A percentile compares a stretch with the other conserved stretches of the same genome.
These are phyloP conservation scores for Philonicus albiceps DNA, from an alignment of 2,888 invertebrate genomes.

Conservation along the genomic window DNA sequence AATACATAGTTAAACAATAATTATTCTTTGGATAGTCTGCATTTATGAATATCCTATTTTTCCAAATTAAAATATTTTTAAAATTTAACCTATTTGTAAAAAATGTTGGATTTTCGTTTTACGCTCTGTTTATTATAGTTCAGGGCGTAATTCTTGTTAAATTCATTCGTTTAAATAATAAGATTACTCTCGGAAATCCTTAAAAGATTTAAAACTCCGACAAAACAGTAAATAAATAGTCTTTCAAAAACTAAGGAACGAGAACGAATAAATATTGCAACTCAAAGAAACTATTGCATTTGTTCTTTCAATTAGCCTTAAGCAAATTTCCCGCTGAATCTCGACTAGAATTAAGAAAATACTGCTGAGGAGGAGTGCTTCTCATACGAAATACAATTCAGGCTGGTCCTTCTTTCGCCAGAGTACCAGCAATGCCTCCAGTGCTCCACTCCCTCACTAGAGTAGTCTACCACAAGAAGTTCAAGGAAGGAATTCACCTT, in stretches of 20 bases:
- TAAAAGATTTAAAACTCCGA: not conserved
- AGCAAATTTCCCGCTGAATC: not conserved
- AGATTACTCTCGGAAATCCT: not conserved
- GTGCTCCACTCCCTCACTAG: not conserved
- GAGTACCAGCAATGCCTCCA: not conserved
- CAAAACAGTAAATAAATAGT: not conserved
- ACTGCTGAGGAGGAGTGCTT: not conserved
- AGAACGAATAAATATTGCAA: not conserved
- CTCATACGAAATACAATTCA: not conserved
- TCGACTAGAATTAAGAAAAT: not conserved
- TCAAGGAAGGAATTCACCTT: not conserved
- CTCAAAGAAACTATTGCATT: not conserved
- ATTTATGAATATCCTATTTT: no score
- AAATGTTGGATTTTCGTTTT: no score
- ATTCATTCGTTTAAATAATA: not conserved
- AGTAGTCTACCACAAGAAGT: not conserved
- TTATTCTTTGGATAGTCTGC: no score
- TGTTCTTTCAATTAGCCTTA: not conserved
- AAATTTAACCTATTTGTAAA: no score
- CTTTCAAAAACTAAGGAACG: not conserved
- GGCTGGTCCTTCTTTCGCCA: not conserved
- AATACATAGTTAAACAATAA: no score
- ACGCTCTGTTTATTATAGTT: not conserved
- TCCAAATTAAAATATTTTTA: no score
- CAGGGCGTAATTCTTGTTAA: not conserved